Evolutionary conservation across 2,888 invertebrate genomes (phyloP).

Genomic region (Euplagia quadripunctaria): DNA sequence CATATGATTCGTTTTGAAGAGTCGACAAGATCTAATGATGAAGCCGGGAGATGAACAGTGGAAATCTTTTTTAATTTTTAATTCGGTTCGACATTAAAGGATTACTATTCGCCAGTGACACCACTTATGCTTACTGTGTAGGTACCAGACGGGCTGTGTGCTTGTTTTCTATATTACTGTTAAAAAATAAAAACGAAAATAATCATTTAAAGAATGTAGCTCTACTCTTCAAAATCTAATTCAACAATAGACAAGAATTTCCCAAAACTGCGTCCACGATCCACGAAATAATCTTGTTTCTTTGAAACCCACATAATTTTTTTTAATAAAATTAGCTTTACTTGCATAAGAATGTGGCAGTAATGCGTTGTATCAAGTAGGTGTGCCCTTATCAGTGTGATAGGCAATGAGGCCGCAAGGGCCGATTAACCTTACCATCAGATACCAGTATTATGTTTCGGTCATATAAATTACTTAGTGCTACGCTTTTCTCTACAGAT

Average conservation of each 20-base stretch:
- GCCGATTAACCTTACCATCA: slow-evolving; percentile 50
- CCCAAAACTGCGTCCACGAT: not conserved
- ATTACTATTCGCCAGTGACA: no score
- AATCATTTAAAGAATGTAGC: no score
- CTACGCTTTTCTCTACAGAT: not conserved
- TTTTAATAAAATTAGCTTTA: slow-evolving; percentile 13
- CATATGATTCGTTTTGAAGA: no score
- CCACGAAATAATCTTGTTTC: not conserved
- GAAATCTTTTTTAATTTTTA: no score
- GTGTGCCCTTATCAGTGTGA: slow-evolving; percentile 75
- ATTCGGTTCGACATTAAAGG: no score
- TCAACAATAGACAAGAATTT: not conserved
- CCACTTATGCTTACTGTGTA: no score
- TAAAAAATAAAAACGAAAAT: no score
- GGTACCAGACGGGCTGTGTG: no score
- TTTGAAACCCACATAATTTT: not conserved
- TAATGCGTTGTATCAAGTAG: slow-evolving; percentile 53
- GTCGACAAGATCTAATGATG: no score
- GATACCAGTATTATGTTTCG: slow-evolving; percentile 8
- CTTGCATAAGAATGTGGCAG: slow-evolving; percentile 29
- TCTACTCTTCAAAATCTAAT: not conserved
- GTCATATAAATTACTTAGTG: not conserved
- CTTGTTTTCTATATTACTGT: no score
- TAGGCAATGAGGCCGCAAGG: slow-evolving; percentile 73
- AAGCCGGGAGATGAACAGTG: no score